Conservation (phyloP, 2,113 vertebrate species). For the Microcebus jonahi region DNA sequence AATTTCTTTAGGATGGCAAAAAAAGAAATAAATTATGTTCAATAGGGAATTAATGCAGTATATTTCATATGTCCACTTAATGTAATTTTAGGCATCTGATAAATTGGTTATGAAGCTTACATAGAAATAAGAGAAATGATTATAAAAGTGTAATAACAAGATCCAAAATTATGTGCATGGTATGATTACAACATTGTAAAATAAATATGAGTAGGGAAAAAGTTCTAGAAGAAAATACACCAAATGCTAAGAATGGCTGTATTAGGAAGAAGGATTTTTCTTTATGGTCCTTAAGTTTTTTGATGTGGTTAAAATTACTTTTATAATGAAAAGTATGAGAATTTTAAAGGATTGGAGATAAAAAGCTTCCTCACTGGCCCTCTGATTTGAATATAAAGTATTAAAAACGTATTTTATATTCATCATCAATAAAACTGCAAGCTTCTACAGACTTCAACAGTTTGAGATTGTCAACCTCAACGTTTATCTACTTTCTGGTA, state of each 20-base stretch:
- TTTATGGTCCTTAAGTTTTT: not conserved
- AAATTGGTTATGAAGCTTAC: conserved; percentile 22
- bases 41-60: not conserved
- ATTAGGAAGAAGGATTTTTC: not conserved
- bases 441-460: not conserved
- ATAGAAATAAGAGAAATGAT: not conserved
- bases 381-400: not conserved
- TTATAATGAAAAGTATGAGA: not conserved
- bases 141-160: not conserved
- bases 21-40: not conserved
- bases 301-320: not conserved
- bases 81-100: not conserved
- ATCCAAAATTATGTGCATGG: not conserved
- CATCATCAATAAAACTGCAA: not conserved
- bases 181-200: not conserved
- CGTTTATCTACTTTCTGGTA: not conserved
- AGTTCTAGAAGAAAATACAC: not conserved
- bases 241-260: not conserved
- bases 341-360: not conserved
- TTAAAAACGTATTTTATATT: not conserved
- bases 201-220: not conserved
- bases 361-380: not conserved
- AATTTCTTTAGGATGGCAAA: not conserved
- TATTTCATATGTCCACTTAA: not conserved
- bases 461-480: not conserved